phyloP scores from a whole-genome alignment of 2,797 vertebrate species.

The Vipera latastei region DNA sequence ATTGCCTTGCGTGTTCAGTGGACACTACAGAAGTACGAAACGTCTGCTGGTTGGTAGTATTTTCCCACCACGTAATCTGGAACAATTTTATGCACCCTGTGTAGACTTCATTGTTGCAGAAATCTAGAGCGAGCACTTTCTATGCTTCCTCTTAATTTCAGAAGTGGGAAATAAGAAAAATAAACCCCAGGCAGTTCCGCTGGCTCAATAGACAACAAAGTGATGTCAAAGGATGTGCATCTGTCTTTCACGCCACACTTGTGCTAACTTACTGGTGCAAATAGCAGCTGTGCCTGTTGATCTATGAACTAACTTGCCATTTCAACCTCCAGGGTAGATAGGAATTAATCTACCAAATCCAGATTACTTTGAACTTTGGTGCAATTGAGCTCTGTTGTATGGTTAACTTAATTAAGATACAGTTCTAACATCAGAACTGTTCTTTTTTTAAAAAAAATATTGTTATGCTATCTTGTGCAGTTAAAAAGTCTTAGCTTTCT shows the following conservation, averaged over 20 bases:
- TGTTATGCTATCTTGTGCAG: neutral
- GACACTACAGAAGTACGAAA: neutral
- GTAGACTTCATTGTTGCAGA: neutral
- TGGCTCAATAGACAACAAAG: neutral
- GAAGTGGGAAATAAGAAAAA: neutral
- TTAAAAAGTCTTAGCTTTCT: neutral
- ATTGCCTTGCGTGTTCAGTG: neutral
- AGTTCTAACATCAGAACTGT: neutral
- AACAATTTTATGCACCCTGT: neutral
- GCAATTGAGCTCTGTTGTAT: neutral
- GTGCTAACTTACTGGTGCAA: neutral
- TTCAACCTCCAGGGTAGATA: accelerated
- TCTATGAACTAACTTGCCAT: neutral
- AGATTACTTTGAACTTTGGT: neutral
- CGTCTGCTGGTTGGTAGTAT: neutral
- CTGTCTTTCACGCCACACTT: neutral
- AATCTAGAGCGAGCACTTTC: neutral
- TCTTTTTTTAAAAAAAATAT: neutral
- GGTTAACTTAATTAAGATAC: neutral
- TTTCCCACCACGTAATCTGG: neutral
- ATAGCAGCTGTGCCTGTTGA: neutral
- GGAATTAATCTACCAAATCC: neutral
- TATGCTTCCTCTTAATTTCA: neutral
- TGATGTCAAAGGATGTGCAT: neutral
- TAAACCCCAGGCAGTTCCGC: neutral